A percentile compares a stretch with the other conserved stretches of the same genome.
phyloP scores from a whole-genome alignment of 2,888 invertebrate species.

The Herminia tarsipennalis region DNA sequence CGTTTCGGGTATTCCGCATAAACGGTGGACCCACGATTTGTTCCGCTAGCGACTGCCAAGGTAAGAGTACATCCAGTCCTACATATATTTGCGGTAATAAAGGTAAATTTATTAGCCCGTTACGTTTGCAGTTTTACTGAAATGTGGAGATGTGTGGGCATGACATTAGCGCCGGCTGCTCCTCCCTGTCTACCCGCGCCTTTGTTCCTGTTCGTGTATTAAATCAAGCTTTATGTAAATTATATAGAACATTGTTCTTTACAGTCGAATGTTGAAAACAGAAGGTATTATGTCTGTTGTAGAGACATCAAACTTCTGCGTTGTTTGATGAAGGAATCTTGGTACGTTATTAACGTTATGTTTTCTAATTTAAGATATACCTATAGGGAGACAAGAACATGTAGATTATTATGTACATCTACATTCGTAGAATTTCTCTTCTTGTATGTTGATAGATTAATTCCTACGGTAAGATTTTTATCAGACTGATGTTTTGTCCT shows the following conservation, averaged over 20 bases:
- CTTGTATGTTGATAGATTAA: too few species aligned
- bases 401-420: too few species aligned
- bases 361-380: not conserved
- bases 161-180: constrained; percentile 69
- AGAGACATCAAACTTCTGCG: constrained; percentile 30
- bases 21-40: constrained; percentile 71
- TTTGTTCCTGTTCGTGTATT: constrained; percentile 42
- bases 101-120: constrained; percentile 81
- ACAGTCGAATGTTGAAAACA: constrained; percentile 35
- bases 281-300: constrained; percentile 27
- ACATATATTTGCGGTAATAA: constrained; percentile 80
- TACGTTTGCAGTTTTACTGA: constrained; percentile 82
- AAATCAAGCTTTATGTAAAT: constrained; percentile 52
- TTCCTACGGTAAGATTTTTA: too few species aligned
- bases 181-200: constrained; percentile 49
- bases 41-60: constrained; percentile 72
- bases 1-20: constrained; percentile 64
- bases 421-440: too few species aligned
- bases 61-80: constrained; percentile 50
- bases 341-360: not conserved
- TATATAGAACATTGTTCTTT: constrained; percentile 48
- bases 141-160: constrained; percentile 74
- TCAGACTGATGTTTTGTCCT: too few species aligned
- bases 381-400: too few species aligned
- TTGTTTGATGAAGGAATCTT: constrained; percentile 26